A percentile compares a stretch with the other conserved stretches of the same genome.
phyloP scores from a whole-genome alignment of 2,797 vertebrate species.

The Muscicapa comitata region DNA sequence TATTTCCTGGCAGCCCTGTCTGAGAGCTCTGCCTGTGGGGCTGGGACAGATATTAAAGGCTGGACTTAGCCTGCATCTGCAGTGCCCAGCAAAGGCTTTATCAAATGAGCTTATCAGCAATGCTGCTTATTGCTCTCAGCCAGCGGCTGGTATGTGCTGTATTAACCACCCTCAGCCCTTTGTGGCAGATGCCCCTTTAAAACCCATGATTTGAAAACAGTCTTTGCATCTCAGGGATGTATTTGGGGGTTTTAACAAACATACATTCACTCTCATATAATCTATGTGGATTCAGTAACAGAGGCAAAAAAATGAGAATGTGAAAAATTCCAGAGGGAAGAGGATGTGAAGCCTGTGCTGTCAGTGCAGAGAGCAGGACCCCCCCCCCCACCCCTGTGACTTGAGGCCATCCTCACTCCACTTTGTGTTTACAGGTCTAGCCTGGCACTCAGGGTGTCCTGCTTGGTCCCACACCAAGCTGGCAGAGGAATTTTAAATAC shows the following conservation, averaged over 20 bases:
- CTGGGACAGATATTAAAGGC: not conserved
- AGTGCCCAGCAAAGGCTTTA: conserved; percentile 17
- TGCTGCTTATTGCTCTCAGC: not conserved
- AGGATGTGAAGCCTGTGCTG: not conserved
- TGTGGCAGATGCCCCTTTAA: not conserved
- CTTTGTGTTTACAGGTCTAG: not conserved
- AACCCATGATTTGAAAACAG: not conserved
- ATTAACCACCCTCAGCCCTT: not conserved
- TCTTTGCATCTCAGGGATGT: not conserved
- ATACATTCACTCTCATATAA: accelerated
- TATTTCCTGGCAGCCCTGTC: not conserved
- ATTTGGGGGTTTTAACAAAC: not conserved
- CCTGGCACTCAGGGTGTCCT: not conserved
- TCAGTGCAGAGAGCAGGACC: not conserved
- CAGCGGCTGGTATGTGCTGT: not conserved
- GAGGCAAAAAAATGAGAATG: not conserved
- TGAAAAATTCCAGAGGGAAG: not conserved
- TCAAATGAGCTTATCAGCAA: conserved; percentile 20
- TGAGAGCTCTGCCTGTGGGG: not conserved
- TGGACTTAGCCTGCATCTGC: not conserved
- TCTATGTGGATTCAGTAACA: not conserved
- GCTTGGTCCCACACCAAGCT: not conserved
- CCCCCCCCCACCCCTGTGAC: accelerated
- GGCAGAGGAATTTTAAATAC: not conserved
- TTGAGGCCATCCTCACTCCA: not conserved